Percentiles rank a stretch among this genome's conserved stretches.
These are phyloP conservation scores for Glandiceps talaboti DNA, from an alignment of 53 echinoderm and acorn worm genomes.

Conservation along the genomic window DNA sequence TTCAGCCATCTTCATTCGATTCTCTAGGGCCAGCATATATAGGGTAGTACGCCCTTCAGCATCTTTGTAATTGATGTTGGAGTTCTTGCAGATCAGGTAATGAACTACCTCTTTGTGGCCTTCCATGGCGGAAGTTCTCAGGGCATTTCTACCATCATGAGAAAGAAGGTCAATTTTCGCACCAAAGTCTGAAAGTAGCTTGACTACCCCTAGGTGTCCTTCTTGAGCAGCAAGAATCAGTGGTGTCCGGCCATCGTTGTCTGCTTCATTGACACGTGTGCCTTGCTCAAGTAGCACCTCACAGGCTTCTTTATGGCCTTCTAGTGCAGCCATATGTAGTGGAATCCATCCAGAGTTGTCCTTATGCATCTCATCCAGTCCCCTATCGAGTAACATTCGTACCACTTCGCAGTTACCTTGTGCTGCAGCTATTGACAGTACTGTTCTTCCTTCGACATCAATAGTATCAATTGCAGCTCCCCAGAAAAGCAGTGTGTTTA, in stretches of 20 bases:
- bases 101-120: constrained; percentile 63
- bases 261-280: constrained; percentile 71
- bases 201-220: constrained; percentile 74
- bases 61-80: constrained; percentile 79
- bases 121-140: constrained; percentile 78
- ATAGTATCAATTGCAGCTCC: constrained; percentile 92
- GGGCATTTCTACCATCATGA: constrained; percentile 82
- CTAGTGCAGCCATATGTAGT: constrained; percentile 93
- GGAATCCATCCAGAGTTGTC: constrained; percentile 99
- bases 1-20: constrained; percentile 69
- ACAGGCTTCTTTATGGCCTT: constrained; percentile 86
- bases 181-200: constrained; percentile 48
- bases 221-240: constrained; percentile 88
- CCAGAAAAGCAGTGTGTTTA: constrained; percentile 73
- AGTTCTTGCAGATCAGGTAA: constrained; percentile 52
- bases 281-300: constrained; percentile 74
- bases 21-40: constrained; percentile 92
- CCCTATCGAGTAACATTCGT: constrained; percentile 73
- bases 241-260: constrained; percentile 93
- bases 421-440: constrained; percentile 81
- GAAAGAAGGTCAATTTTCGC: constrained; percentile 57
- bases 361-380: constrained; percentile 96
- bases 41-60: constrained; percentile 90
- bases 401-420: constrained; percentile 90
- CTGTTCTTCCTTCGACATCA: constrained; percentile 92